Evolutionary conservation across 2,113 vertebrate genomes (phyloP).

Genomic region (Anhinga anhinga): DNA sequence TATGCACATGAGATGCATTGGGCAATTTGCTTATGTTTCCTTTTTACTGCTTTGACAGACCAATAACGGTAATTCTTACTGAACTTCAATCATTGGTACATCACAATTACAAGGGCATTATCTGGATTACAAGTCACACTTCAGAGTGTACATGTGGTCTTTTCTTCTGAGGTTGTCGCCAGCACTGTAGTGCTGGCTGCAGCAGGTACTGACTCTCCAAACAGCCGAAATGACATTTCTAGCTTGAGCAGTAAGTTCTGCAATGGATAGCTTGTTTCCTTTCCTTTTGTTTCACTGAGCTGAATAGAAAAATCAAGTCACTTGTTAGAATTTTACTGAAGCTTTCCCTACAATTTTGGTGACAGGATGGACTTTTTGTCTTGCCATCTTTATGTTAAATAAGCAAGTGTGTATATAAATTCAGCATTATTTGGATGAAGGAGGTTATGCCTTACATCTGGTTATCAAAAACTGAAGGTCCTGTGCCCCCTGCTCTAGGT

Average conservation of each 20-base stretch:
- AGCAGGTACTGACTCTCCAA: background rate
- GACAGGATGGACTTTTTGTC: background rate
- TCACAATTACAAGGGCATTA: background rate
- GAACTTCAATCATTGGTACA: background rate
- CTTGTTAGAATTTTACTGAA: background rate
- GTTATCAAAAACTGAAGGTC: background rate
- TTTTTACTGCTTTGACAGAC: background rate
- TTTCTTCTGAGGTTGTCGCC: background rate
- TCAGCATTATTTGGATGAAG: background rate
- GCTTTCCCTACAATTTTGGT: background rate
- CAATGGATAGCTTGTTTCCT: background rate
- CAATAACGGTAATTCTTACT: background rate
- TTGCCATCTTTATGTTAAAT: background rate
- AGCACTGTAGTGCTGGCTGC: background rate
- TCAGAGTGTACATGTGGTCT: background rate
- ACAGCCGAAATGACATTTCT: background rate
- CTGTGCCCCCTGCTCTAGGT: no score
- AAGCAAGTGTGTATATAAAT: background rate
- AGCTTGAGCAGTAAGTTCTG: background rate
- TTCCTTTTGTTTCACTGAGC: background rate
- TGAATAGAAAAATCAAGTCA: conserved; percentile 2
- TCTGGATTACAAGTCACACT: background rate
- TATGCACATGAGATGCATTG: background rate
- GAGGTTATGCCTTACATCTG: background rate
- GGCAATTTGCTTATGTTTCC: background rate